Conservation (phyloP, 2,797 vertebrate genomes). For the Spinus olivaceus region DNA sequence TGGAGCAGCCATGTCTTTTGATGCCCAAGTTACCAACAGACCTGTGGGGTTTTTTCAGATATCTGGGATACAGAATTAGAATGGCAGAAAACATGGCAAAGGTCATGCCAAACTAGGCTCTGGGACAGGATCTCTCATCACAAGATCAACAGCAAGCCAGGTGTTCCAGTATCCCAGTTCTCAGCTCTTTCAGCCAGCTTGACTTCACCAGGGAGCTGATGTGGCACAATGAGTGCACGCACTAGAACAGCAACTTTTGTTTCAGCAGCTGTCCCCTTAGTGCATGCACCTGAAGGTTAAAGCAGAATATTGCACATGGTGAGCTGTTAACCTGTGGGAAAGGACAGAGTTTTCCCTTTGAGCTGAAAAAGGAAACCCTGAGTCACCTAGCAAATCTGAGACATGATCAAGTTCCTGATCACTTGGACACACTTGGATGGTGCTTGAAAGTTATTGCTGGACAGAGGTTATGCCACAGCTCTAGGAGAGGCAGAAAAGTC, state of each 20-base stretch:
- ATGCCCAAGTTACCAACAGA: background rate
- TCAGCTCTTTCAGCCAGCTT: background rate
- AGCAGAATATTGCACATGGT: background rate
- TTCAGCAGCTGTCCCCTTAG: background rate
- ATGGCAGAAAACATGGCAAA: background rate
- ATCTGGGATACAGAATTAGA: background rate
- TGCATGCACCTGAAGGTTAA: background rate
- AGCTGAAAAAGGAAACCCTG: background rate
- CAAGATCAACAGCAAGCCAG: background rate
- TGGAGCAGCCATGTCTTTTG: background rate
- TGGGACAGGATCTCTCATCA: background rate
- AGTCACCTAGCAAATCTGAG: background rate
- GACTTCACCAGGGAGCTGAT: background rate
- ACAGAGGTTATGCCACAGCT: background rate
- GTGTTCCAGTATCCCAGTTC: background rate
- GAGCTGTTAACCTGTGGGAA: background rate
- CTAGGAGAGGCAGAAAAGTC: background rate
- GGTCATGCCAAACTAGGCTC: background rate
- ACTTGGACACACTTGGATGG: background rate
- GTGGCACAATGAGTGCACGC: fast-evolving
- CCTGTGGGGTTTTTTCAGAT: background rate
- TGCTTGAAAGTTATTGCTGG: background rate
- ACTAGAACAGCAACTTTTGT: background rate
- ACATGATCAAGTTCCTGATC: background rate
- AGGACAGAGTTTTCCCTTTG: background rate